Evolutionary conservation across 2,113 vertebrate genomes (phyloP).

Genomic region (Amia ocellicauda): DNA sequence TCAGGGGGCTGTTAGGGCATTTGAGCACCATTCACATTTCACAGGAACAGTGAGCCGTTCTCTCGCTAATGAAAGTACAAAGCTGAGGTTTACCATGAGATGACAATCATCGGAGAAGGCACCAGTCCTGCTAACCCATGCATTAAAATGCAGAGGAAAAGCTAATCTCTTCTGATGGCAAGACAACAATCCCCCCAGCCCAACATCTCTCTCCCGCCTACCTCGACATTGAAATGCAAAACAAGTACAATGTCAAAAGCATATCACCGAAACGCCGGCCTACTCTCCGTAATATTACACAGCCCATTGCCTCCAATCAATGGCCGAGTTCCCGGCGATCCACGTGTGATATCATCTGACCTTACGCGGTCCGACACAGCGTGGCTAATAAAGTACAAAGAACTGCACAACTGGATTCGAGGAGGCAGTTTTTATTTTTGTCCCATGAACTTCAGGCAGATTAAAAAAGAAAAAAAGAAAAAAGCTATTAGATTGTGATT

Average conservation of each 20-base stretch:
- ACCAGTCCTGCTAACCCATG: too few relatives aligned
- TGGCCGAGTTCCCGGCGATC: slow-evolving; percentile 49
- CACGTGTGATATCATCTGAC: slow-evolving; percentile 48
- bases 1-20: too few relatives aligned
- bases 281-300: slow-evolving; percentile 49
- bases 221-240: slow-evolving; percentile 36
- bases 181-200: slow-evolving; percentile 41
- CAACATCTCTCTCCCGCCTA: not conserved
- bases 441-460: slow-evolving; percentile 68
- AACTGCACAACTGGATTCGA: slow-evolving; percentile 57
- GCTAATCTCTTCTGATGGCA: slow-evolving; percentile 51
- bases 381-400: slow-evolving; percentile 54
- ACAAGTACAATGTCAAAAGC: slow-evolving; percentile 54
- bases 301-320: slow-evolving; percentile 46
- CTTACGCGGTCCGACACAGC: slow-evolving; percentile 40
- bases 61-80: too few relatives aligned
- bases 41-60: too few relatives aligned
- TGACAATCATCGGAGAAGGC: not conserved
- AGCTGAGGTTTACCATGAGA: too few relatives aligned
- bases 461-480: slow-evolving; percentile 63
- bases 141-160: slow-evolving; percentile 54
- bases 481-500: slow-evolving; percentile 66
- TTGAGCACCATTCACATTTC: too few relatives aligned
- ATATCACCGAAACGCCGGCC: slow-evolving; percentile 48
- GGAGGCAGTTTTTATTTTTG: slow-evolving; percentile 64